A percentile compares a stretch with the other conserved stretches of the same genome.
Conservation (phyloP, 2,113 vertebrate species). For the Actenoides lindsayi region DNA sequence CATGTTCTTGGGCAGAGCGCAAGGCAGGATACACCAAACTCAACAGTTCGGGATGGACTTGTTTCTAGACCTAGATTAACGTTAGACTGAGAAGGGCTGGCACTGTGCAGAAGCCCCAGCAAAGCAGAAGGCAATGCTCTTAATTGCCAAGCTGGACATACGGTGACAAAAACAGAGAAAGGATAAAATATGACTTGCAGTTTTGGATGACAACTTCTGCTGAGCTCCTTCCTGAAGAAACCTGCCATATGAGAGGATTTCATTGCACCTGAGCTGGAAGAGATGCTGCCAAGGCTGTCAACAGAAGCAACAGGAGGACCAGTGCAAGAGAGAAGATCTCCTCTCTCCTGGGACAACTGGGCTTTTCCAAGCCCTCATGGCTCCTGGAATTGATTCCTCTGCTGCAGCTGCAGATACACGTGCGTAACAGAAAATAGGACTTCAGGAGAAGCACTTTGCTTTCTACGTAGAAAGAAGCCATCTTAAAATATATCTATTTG, state of each 20-base stretch:
- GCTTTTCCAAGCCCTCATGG: background rate
- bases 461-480: background rate
- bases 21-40: background rate
- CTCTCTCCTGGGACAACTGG: background rate
- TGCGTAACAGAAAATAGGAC: fast-evolving
- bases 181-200: background rate
- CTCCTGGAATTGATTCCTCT: background rate
- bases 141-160: background rate
- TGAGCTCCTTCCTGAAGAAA: background rate
- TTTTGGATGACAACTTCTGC: background rate
- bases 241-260: background rate
- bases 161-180: background rate
- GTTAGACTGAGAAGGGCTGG: background rate
- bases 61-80: background rate
- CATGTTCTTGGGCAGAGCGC: background rate
- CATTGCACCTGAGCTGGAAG: background rate
- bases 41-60: background rate
- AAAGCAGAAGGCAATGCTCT: background rate
- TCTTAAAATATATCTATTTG: background rate
- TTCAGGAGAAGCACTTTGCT: background rate
- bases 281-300: background rate
- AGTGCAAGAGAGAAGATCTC: background rate
- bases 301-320: background rate
- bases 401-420: background rate
- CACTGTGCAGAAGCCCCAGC: background rate